These are phyloP conservation scores for Agonopterix subpropinquella DNA, from an alignment of 2,888 invertebrate species.

Conservation along the genomic window DNA sequence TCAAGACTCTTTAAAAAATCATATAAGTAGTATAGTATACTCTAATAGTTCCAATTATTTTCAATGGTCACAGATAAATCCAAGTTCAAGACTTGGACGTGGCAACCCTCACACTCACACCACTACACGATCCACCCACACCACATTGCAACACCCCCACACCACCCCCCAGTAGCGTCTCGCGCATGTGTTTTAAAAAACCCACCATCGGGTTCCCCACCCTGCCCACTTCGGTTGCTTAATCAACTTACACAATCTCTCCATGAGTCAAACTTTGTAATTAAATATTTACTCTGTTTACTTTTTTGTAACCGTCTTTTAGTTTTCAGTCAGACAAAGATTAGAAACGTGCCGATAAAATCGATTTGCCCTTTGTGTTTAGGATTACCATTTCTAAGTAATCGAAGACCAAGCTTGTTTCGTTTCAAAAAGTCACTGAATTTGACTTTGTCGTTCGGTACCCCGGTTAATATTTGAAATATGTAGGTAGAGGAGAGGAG, in stretches of 20 bases:
- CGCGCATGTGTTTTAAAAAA: constrained; percentile 11
- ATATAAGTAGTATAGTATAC: no score
- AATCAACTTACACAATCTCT: constrained; percentile 5
- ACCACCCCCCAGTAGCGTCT: constrained; percentile 1
- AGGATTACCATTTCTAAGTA: no score
- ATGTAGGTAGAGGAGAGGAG: constrained; percentile 60
- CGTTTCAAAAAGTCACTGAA: no score
- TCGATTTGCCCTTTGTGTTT: no score
- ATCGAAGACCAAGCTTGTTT: no score
- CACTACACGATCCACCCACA: neutral
- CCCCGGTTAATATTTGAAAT: constrained; percentile 71
- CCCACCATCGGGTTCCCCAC: constrained; percentile 1
- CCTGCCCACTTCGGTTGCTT: neutral
- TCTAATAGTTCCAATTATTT: no score
- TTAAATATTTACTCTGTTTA: neutral
- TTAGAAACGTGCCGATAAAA: no score
- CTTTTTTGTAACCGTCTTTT: neutral
- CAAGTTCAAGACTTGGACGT: no score
- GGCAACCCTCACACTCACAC: constrained; percentile 2
- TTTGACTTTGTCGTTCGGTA: constrained; percentile 14
- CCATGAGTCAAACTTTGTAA: constrained; percentile 3
- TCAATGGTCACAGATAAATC: no score
- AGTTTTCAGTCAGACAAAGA: no score
- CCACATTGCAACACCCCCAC: neutral
- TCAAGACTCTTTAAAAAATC: no score